Evolutionary conservation across 2,113 vertebrate genomes (phyloP), one percentile per base, ranked within the genome.

Genomic region (Desmodus rotundus): DNA sequence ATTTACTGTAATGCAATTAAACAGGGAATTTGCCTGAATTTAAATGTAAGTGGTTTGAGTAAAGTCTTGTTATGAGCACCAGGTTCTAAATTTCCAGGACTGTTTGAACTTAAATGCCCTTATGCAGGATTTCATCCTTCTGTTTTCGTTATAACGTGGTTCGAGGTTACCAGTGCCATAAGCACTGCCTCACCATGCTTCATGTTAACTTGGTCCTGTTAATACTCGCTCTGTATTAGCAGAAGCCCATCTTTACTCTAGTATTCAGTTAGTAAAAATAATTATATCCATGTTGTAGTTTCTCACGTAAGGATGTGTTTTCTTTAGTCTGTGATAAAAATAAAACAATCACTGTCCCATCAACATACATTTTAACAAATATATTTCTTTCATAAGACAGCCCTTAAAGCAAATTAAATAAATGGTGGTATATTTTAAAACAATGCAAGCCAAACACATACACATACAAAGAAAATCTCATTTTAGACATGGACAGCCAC

Each of bases 121-220:
- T 56, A 61, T 61, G 43, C 1, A 45, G 33, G 54, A 86, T 81
- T 94, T 84, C 91, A 17, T 68, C 58, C 19, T 82, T 41, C 22
- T 36, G 4, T 12, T 33, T n/a, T 70, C 38, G 14, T 5, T 72
- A 4, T 6, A 4, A 93, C 54, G 31, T 13, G 0, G 87, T 54
- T 93, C 80, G 96, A 52, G 88, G 91, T 95, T 72, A 94, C 33
- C 19, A 56, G 22, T 33, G 61, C 38, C 16, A 82, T 86, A 87
- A 68, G 52, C 86, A 88, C 26, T 93, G 63, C 58, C 87, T 92
- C 67, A 58, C 81, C 76, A 89, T 82, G 45, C 52, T 96, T 94
- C 43, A 17, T 95, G 87, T 91, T 95, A 85, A 81, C 65, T 70
- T 78, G 91, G 89, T 87, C 80, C 56, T 95, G 36, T 94, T 96